Percentiles rank a stretch among this genome's conserved stretches.
phyloP scores from a whole-genome alignment of 2,113 vertebrate genomes.

The Limanda limanda region DNA sequence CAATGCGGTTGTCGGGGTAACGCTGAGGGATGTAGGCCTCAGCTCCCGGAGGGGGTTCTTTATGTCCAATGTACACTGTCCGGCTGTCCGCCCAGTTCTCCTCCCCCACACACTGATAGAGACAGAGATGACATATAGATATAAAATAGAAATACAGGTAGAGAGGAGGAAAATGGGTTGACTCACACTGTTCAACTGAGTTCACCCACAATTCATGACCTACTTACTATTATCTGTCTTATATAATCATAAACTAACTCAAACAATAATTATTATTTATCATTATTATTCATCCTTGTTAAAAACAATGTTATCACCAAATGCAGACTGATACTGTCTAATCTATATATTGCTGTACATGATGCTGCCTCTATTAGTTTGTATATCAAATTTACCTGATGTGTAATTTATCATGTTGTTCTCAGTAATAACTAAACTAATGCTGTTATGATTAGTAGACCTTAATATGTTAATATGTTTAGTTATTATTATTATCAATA shows the following conservation, averaged over 20 bases:
- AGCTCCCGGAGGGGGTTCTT: constrained; percentile 90
- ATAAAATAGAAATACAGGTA: constrained; percentile 50
- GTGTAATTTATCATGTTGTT: too few species aligned
- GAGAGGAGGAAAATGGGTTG: neutral
- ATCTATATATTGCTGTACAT: too few species aligned
- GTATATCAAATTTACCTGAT: too few species aligned
- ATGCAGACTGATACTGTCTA: too few species aligned
- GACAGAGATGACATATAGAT: constrained; percentile 33
- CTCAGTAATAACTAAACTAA: neutral
- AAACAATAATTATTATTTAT: too few species aligned
- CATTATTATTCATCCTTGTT: too few species aligned
- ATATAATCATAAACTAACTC: too few species aligned
- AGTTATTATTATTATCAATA: neutral
- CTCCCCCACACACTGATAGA: constrained; percentile 92
- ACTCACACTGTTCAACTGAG: neutral
- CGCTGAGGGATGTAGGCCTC: constrained; percentile 97
- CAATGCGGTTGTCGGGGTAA: constrained; percentile 95
- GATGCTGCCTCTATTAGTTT: too few species aligned
- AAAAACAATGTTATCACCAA: too few species aligned
- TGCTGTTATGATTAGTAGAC: neutral
- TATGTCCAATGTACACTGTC: constrained; percentile 95
- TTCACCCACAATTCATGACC: neutral
- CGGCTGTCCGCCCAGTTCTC: constrained; percentile 97
- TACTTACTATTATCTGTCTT: neutral
- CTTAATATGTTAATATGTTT: neutral